Evolutionary conservation across 2,113 vertebrate species (phyloP).

Genomic region (Gasterosteus nipponicus): DNA sequence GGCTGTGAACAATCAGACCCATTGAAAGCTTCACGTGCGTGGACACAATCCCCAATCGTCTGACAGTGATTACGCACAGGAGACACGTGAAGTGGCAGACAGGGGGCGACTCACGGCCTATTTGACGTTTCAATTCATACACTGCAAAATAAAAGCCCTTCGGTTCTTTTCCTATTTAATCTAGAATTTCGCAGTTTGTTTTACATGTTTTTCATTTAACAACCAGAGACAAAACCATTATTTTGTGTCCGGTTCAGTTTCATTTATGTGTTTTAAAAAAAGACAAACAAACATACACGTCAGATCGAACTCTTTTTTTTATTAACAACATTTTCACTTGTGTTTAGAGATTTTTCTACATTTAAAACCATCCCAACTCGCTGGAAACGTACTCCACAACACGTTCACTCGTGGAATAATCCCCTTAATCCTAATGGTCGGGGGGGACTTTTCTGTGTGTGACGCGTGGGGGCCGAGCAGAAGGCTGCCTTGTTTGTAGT

Average conservation of each 20-base stretch:
- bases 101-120: slow-evolving; percentile 58
- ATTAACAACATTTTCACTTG: not conserved
- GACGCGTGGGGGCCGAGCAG: slow-evolving; percentile 78
- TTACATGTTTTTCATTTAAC: not conserved
- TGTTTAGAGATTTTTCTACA: not conserved
- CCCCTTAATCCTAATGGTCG: not conserved
- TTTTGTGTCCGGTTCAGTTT: not conserved
- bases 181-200: not conserved
- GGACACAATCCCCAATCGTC: not conserved
- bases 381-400: not conserved
- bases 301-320: not conserved
- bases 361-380: not conserved
- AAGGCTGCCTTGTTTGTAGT: slow-evolving; percentile 69
- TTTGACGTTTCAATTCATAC: not conserved
- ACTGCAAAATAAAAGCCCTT: slow-evolving; percentile 48
- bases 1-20: not conserved
- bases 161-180: not conserved
- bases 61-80: not conserved
- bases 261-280: not conserved
- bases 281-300: too few species aligned
- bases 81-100: not conserved
- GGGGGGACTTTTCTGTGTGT: slow-evolving; percentile 62
- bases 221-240: not conserved
- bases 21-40: not conserved
- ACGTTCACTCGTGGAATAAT: not conserved